Conservation (phyloP, 2,888 invertebrate species). For the Scaptomyza tumidula region DNA sequence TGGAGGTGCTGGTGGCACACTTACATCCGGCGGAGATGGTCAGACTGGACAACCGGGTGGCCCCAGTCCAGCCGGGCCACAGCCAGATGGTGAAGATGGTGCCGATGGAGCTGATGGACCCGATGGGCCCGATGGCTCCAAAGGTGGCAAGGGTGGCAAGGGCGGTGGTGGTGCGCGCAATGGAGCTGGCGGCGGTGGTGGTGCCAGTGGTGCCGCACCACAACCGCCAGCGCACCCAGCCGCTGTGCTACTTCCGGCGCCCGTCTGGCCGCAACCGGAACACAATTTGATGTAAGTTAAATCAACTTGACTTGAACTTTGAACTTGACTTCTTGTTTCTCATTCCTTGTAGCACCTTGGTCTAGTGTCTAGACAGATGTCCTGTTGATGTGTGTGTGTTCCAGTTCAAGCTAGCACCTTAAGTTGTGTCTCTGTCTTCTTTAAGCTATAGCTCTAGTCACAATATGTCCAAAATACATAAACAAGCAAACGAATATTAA, state of each 20-base stretch:
- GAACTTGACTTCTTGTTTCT: background rate
- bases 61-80: conserved; percentile 62
- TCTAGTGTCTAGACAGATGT: conserved; percentile 22
- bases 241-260: conserved; percentile 55
- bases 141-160: conserved; percentile 77
- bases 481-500: conserved; percentile 78
- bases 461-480: conserved; percentile 40
- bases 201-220: conserved; percentile 65
- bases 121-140: conserved; percentile 75
- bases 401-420: conserved; percentile 12
- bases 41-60: conserved; percentile 64
- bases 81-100: conserved; percentile 74
- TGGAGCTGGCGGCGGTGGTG: conserved; percentile 76
- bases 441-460: conserved; percentile 66
- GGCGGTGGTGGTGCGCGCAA: conserved; percentile 77
- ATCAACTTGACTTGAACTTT: background rate
- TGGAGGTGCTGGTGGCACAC: conserved; percentile 68
- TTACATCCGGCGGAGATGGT: conserved; percentile 64
- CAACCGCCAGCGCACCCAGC: conserved; percentile 36
- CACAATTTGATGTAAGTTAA: conserved; percentile 56
- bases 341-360: conserved; percentile 42
- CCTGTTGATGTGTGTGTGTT: background rate
- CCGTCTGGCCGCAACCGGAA: conserved; percentile 64
- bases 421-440: conserved; percentile 14
- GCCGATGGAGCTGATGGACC: conserved; percentile 74